phyloP scores from a whole-genome alignment of 2,113 vertebrate genomes.

The Tenrec ecaudatus region DNA sequence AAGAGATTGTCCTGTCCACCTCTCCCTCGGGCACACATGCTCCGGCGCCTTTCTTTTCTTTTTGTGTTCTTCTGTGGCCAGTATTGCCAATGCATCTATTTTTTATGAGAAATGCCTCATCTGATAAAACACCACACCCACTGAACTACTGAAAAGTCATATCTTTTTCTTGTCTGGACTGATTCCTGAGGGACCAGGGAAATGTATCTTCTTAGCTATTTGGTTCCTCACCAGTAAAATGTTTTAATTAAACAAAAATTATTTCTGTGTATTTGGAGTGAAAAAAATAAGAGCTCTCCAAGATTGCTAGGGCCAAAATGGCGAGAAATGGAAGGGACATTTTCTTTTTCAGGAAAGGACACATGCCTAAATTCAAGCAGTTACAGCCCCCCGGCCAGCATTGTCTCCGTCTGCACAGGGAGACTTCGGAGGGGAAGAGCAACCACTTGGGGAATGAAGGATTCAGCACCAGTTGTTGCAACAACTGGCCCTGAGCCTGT shows the following conservation, averaged over 20 bases:
- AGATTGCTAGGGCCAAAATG: not conserved
- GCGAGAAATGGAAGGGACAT: not conserved
- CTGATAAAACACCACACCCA: not conserved
- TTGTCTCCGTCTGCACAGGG: slow-evolving; percentile 60
- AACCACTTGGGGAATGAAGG: slow-evolving; percentile 35
- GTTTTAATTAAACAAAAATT: not conserved
- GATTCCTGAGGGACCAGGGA: not conserved
- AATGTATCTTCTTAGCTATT: not conserved
- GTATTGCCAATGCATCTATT: not conserved
- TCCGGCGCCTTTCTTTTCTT: slow-evolving; percentile 22
- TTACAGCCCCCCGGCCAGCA: not conserved
- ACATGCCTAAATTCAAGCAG: slow-evolving; percentile 45
- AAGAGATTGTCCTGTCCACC: not conserved
- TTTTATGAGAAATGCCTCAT: not conserved
- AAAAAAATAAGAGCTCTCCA: not conserved
- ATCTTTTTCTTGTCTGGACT: not conserved
- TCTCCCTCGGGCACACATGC: not conserved
- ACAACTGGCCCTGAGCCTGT: slow-evolving; percentile 56
- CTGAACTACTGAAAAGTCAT: not conserved
- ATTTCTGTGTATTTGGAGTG: not conserved
- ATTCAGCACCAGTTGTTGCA: slow-evolving; percentile 60
- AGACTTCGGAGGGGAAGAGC: slow-evolving; percentile 47
- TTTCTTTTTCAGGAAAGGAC: not conserved
- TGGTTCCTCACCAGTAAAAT: not conserved
- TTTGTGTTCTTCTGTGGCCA: not conserved